phyloP scores from a whole-genome alignment of 2,888 invertebrate genomes.

The Lepetodrilus schrolli region DNA sequence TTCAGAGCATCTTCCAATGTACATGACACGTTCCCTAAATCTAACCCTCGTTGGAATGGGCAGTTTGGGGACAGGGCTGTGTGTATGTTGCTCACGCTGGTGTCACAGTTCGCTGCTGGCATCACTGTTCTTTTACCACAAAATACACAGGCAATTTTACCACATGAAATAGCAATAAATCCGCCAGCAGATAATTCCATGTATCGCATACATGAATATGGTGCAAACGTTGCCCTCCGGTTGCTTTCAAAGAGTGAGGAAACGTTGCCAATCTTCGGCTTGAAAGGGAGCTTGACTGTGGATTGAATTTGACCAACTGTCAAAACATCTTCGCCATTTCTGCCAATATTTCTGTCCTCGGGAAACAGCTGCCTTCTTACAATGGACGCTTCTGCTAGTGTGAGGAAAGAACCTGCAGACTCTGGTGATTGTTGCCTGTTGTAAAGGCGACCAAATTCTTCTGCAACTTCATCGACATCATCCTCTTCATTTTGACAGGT shows the following conservation, averaged over 20 bases:
- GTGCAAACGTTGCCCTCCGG: background rate
- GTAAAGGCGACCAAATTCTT: background rate
- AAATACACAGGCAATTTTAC: conserved; percentile 2
- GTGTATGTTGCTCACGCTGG: background rate
- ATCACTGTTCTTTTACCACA: background rate
- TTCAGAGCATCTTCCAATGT: background rate
- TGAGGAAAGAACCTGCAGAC: background rate
- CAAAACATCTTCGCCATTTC: background rate
- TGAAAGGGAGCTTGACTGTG: background rate
- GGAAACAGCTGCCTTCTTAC: background rate
- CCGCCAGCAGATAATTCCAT: background rate
- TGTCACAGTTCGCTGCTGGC: background rate
- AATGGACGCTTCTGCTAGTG: background rate
- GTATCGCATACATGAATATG: background rate
- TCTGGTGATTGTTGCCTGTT: background rate
- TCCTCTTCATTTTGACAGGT: background rate
- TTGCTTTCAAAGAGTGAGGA: background rate
- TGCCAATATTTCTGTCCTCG: background rate
- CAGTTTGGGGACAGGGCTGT: background rate
- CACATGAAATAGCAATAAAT: background rate
- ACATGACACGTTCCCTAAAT: conserved; percentile 5
- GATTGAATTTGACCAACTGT: background rate
- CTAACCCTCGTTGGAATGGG: background rate
- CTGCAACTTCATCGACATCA: background rate
- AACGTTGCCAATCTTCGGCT: background rate